phyloP scores from a whole-genome alignment of 2,797 vertebrate species.

The Gadopsis marmoratus region DNA sequence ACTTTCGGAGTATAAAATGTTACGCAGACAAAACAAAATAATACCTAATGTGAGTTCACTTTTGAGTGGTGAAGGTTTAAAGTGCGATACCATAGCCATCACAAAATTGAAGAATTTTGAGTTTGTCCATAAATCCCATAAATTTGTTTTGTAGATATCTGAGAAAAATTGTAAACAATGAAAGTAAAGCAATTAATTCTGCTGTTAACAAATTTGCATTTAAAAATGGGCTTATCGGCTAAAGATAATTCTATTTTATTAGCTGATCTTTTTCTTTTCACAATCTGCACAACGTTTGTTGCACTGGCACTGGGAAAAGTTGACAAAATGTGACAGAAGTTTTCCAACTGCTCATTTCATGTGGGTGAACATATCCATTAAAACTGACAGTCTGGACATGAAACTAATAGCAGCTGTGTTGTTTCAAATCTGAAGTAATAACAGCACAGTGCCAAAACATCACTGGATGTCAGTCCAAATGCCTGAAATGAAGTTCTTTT shows the following conservation, averaged over 20 bases:
- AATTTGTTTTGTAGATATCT: background rate
- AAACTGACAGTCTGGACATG: slow-evolving; percentile 62
- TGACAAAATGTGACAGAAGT: slow-evolving; percentile 54
- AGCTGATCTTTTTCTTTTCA: slow-evolving; percentile 23
- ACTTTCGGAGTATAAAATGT: background rate
- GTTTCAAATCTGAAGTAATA: slow-evolving; percentile 70
- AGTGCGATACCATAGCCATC: background rate
- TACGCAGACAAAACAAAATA: background rate
- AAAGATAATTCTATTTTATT: background rate
- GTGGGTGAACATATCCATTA: slow-evolving; percentile 63
- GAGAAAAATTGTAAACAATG: background rate
- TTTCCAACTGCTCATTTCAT: slow-evolving; percentile 63
- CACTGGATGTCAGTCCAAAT: slow-evolving; percentile 62
- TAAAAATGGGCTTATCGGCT: background rate
- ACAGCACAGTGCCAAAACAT: slow-evolving; percentile 65
- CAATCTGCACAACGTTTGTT: slow-evolving; percentile 17
- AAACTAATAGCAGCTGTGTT: slow-evolving; percentile 65
- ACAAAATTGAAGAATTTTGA: background rate
- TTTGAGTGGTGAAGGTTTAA: background rate
- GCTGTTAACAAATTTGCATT: background rate
- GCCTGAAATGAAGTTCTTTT: slow-evolving; percentile 54
- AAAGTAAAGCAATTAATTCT: background rate
- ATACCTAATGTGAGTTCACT: background rate
- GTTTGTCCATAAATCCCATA: background rate
- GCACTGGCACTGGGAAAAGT: slow-evolving; percentile 28